Evolutionary conservation across 2,888 invertebrate genomes (phyloP).

Genomic region (Apamea crenata): DNA sequence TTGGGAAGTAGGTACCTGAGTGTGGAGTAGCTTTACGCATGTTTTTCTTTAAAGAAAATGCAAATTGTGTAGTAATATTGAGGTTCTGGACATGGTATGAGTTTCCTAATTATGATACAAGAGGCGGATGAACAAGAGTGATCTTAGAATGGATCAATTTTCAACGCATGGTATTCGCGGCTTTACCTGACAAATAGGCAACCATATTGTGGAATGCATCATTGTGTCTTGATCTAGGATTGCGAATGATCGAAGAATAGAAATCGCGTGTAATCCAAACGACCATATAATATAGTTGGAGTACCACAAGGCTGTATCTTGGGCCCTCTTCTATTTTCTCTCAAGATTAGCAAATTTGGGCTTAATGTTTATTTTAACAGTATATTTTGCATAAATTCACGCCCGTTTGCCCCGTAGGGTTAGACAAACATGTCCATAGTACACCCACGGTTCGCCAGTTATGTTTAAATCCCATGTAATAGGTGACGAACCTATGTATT

Average conservation of each 20-base stretch:
- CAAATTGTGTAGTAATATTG: not conserved
- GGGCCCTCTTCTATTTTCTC: not conserved
- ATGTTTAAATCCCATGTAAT: not conserved
- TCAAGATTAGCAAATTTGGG: not conserved
- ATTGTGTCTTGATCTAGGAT: not conserved
- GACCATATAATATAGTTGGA: not conserved
- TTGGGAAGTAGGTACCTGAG: not conserved
- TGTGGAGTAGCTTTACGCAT: slow-evolving; percentile 22
- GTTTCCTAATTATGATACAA: not conserved
- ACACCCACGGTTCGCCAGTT: not conserved
- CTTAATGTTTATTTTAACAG: too few species aligned
- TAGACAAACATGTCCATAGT: not conserved
- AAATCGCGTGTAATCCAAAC: accelerated
- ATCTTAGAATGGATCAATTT: not conserved
- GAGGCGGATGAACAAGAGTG: not conserved
- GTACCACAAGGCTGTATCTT: slow-evolving; percentile 6
- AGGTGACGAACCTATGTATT: not conserved
- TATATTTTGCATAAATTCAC: not conserved
- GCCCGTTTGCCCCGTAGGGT: not conserved
- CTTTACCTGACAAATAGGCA: not conserved
- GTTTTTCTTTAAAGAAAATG: not conserved
- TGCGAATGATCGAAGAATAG: not conserved
- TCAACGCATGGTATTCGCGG: not conserved
- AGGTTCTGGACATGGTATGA: not conserved
- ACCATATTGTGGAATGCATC: not conserved